A percentile compares a stretch with the other conserved stretches of the same genome.
phyloP scores from a whole-genome alignment of 2,113 vertebrate genomes.

The Haemorhous mexicanus region DNA sequence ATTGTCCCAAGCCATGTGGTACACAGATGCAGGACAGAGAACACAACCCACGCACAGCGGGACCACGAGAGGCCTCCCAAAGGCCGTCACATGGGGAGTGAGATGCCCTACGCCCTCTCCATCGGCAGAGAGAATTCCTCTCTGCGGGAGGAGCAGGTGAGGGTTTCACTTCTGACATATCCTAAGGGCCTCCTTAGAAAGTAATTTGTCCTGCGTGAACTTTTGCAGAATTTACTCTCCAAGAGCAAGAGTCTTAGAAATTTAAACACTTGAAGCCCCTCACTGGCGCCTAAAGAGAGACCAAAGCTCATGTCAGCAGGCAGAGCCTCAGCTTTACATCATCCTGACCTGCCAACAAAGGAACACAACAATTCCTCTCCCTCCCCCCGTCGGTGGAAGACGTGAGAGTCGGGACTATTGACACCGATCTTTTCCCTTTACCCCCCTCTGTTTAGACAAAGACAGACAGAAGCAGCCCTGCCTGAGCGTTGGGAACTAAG shows the following conservation, averaged over 20 bases:
- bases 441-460: neutral
- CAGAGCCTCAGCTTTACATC: neutral
- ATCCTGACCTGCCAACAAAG: neutral
- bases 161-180: neutral
- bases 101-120: neutral
- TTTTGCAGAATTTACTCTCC: neutral
- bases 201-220: neutral
- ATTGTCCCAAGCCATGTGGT: neutral
- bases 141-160: neutral
- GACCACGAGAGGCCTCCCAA: neutral
- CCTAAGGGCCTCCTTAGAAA: neutral
- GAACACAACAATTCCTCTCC: neutral
- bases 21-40: neutral
- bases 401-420: neutral
- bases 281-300: neutral
- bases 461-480: neutral
- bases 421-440: neutral
- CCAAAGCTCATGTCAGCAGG: neutral
- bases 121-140: neutral
- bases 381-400: neutral
- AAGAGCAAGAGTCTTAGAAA: neutral
- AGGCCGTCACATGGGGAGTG: accelerated
- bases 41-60: neutral
- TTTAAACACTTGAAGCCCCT: neutral
- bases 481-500: neutral